Evolutionary conservation across 2,888 invertebrate species (phyloP).

Genomic region (Cataglyphis albicans): DNA sequence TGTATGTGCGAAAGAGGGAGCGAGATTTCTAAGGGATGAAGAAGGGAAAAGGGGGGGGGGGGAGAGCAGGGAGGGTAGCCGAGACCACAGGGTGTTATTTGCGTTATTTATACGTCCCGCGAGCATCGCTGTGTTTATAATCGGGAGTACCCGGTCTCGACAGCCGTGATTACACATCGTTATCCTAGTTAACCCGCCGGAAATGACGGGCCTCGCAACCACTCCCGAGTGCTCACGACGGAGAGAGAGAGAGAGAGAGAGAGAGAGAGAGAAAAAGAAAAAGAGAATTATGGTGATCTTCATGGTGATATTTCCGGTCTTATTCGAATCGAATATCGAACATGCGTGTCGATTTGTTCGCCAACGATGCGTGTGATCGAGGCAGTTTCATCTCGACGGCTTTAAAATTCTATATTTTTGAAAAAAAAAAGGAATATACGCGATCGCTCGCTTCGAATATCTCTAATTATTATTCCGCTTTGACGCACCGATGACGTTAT

Average conservation of each 20-base stretch:
- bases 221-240: constrained; percentile 58
- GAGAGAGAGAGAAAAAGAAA: not conserved
- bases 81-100: constrained; percentile 77
- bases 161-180: constrained; percentile 84
- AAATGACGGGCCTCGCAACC: constrained; percentile 80
- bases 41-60: constrained; percentile 7
- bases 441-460: not conserved
- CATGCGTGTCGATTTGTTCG: not conserved
- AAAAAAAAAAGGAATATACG: not conserved
- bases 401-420: not conserved
- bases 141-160: constrained; percentile 78
- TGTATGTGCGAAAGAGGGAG: constrained; percentile 30
- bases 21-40: constrained; percentile 25
- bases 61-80: constrained; percentile 32
- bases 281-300: constrained; percentile 51
- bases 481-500: constrained; percentile 20
- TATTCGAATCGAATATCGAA: constrained; percentile 2
- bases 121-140: constrained; percentile 82
- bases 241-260: constrained; percentile 11
- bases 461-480: constrained; percentile 24
- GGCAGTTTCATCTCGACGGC: not conserved
- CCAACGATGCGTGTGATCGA: not conserved
- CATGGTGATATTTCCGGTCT: constrained; percentile 64
- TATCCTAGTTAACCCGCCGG: constrained; percentile 83
- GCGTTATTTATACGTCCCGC: constrained; percentile 84